Evolutionary conservation across 2,113 vertebrate species (phyloP), one percentile per base, ranked within the genome.

Genomic region (Aramus guarauna): DNA sequence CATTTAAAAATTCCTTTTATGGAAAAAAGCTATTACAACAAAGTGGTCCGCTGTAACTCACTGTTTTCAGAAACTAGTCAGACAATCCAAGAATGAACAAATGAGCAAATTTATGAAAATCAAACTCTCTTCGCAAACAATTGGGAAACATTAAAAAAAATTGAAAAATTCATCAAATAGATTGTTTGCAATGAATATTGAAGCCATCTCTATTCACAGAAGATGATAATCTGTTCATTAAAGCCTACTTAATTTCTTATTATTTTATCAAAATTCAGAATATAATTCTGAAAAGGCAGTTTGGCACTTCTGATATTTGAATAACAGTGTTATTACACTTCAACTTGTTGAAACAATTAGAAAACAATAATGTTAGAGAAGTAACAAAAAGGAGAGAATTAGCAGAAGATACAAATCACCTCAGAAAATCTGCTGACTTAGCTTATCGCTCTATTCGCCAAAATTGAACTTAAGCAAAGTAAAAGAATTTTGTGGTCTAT

Each of bases 41-140:
- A 94, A 71, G 64, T 58, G 4, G 76, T 92, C 48, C 91, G 29
- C 16, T 91, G 12, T 60, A 93, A 81, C 53, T 92, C 48, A 67
- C 19, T 82, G 75, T 95, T 92, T 96, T 94, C 53, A 79, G 85
- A 88, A 96, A 50, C 21, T n/a, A 36, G 58, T 84, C 58, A 92
- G 45, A 64, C 64, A 85, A n/a, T 58, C 64, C 53, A 92, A 78
- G 37, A 82, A 81, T 63, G 39, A 81, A 76, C 29, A 95, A 91
- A 85, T 72, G 27, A 94, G 94, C 13, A 85, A 88, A 72, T 68
- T 55, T 37, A 32, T 82, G 43, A 90, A 96, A 91, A 91, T 77
- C 8, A 75, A 91, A 63, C 12, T 73, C 23, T 20, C 13, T 75
- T 90, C 24, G 41, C 29, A 83, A 80, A 74, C 23, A 85, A 39